Evolutionary conservation across 2,113 vertebrate species (phyloP).

Genomic region (Eptatretus burgeri): DNA sequence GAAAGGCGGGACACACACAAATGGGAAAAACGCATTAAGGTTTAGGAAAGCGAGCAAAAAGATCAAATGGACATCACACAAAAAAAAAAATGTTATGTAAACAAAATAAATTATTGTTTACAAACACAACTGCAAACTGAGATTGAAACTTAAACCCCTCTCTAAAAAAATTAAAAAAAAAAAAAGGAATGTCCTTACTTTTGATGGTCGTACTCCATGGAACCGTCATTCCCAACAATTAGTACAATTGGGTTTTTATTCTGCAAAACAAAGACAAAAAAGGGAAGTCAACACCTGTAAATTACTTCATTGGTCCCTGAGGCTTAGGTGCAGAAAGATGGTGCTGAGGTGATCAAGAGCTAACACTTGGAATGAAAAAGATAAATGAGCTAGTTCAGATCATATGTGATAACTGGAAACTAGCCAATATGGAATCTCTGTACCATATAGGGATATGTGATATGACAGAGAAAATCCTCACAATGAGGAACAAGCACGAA

Average conservation of each 20-base stretch:
- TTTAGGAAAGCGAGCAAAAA: conserved; percentile 15
- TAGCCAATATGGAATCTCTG: background rate
- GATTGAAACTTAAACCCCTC: background rate
- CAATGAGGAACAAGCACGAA: too few relatives aligned
- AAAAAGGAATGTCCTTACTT: conserved; percentile 40
- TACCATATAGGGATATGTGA: too few relatives aligned
- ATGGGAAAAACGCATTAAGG: background rate
- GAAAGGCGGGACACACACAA: background rate
- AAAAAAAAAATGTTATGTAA: background rate
- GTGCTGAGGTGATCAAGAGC: background rate
- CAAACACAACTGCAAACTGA: background rate
- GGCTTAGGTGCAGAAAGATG: background rate
- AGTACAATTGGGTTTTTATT: conserved; percentile 81
- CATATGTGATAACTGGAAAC: background rate
- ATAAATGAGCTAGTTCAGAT: background rate
- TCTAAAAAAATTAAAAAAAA: background rate
- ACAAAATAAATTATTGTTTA: conserved; percentile 7
- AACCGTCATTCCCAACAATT: conserved; percentile 64
- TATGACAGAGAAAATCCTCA: too few relatives aligned
- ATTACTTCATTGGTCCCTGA: background rate
- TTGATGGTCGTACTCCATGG: conserved; percentile 62
- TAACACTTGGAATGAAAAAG: background rate
- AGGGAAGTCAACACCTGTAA: conserved; percentile 8
- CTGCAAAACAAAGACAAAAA: conserved; percentile 19
- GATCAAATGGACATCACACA: background rate